Conservation (phyloP, 1,140 invertebrate species). For the Mylabris phalerata region DNA sequence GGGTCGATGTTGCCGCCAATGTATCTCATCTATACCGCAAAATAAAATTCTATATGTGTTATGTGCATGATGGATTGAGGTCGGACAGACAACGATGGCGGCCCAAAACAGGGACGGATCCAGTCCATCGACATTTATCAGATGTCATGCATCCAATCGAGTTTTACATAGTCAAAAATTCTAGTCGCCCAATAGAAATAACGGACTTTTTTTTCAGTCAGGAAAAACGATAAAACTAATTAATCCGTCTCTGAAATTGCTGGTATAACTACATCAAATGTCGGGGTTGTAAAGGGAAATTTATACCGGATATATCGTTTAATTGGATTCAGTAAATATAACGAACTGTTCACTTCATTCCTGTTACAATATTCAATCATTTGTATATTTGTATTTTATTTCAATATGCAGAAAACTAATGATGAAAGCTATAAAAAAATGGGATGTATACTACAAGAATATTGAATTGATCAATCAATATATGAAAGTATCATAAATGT, state of each 20-base stretch:
- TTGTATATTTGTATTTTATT: too few relatives aligned
- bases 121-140: neutral
- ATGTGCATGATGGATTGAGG: constrained; percentile 37
- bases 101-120: constrained; percentile 3
- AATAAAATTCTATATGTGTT: constrained; percentile 40
- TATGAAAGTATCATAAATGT: too few relatives aligned
- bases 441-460: too few relatives aligned
- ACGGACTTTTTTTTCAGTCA: too few relatives aligned
- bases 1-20: constrained; percentile 14
- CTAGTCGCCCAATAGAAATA: too few relatives aligned
- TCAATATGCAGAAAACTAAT: too few relatives aligned
- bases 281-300: constrained; percentile 30
- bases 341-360: constrained; percentile 31
- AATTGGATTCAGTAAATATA: constrained; percentile 36
- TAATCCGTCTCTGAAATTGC: neutral
- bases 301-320: constrained; percentile 36
- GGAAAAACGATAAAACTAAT: too few relatives aligned
- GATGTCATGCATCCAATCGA: too few relatives aligned
- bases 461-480: too few relatives aligned
- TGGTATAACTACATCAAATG: constrained; percentile 20
- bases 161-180: too few relatives aligned
- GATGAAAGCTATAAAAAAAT: too few relatives aligned
- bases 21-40: constrained; percentile 36
- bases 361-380: constrained; percentile 30
- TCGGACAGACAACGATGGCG: constrained; percentile 30